Conservation (phyloP, 1,140 invertebrate genomes). For the Gryllus bimaculatus region DNA sequence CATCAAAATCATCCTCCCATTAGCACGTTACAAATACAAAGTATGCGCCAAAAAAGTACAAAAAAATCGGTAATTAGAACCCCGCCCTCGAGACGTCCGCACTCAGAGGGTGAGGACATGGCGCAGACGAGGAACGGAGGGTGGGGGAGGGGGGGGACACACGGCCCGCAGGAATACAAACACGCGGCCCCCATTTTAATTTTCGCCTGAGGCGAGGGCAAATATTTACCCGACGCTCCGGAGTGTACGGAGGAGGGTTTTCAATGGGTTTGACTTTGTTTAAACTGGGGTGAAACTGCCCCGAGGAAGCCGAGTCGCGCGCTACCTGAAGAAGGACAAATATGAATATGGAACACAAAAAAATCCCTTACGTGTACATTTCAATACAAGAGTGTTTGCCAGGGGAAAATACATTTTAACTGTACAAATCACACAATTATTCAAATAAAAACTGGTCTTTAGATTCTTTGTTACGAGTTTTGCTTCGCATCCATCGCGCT, state of each 20-base stretch:
- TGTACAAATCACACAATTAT: no score
- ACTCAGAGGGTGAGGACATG: no score
- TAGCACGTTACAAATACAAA: no score
- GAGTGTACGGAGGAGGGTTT: neutral
- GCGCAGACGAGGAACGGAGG: neutral
- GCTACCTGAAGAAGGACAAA: neutral
- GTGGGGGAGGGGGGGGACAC: no score
- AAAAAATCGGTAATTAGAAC: no score
- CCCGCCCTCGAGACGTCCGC: no score
- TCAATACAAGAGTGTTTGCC: neutral
- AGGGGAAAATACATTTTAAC: neutral
- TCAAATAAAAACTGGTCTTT: no score
- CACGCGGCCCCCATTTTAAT: neutral
- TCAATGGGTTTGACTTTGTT: neutral
- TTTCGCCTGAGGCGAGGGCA: neutral
- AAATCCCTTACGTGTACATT: neutral
- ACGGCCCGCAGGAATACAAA: neutral
- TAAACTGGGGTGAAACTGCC: neutral
- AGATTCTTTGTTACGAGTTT: no score
- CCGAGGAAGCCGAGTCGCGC: neutral
- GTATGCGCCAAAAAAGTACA: no score
- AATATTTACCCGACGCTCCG: neutral
- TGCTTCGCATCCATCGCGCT: no score
- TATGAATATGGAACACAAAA: neutral
- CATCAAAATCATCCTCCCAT: no score